A percentile compares a stretch with the other conserved stretches of the same genome.
phyloP scores from a whole-genome alignment of 2,888 invertebrate species.

The Acleris emargana region DNA sequence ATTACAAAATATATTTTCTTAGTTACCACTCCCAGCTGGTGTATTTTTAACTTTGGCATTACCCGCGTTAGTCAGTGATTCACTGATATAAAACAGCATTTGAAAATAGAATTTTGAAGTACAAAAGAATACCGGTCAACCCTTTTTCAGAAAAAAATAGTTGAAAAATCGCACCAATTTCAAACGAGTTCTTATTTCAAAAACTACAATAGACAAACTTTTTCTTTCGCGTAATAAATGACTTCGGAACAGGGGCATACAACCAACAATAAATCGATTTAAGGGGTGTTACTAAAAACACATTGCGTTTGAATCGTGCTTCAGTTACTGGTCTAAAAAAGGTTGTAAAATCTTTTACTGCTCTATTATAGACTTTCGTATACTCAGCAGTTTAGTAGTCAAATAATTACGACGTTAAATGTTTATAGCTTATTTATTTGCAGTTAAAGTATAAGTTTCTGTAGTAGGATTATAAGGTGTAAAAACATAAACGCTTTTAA shows the following conservation, averaged over 20 bases:
- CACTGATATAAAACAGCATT: background rate
- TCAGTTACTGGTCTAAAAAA: slow-evolving; percentile 32
- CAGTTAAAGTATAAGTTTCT: background rate
- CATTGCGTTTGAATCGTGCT: slow-evolving; percentile 14
- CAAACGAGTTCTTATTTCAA: slow-evolving; percentile 59
- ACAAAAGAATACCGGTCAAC: slow-evolving; percentile 34
- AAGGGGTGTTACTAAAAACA: slow-evolving; percentile 44
- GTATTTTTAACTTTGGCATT: slow-evolving; percentile 5
- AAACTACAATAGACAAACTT: slow-evolving; percentile 60
- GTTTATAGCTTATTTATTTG: slow-evolving; percentile 18
- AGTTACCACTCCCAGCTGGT: background rate
- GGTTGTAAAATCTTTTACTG: slow-evolving; percentile 48
- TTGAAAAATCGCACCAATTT: slow-evolving; percentile 54
- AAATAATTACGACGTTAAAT: slow-evolving; percentile 13
- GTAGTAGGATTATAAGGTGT: too few species aligned
- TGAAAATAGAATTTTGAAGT: background rate
- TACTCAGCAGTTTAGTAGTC: slow-evolving; percentile 2
- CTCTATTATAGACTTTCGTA: slow-evolving; percentile 47
- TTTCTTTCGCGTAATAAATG: slow-evolving; percentile 63
- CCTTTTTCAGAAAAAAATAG: slow-evolving; percentile 42
- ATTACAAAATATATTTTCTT: too few species aligned
- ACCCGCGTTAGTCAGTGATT: background rate
- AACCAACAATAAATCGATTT: slow-evolving; percentile 56
- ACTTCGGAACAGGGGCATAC: slow-evolving; percentile 57
- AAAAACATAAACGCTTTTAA: too few species aligned